phyloP scores from a whole-genome alignment of 2,888 invertebrate genomes.

The Drosophila demipolita region DNA sequence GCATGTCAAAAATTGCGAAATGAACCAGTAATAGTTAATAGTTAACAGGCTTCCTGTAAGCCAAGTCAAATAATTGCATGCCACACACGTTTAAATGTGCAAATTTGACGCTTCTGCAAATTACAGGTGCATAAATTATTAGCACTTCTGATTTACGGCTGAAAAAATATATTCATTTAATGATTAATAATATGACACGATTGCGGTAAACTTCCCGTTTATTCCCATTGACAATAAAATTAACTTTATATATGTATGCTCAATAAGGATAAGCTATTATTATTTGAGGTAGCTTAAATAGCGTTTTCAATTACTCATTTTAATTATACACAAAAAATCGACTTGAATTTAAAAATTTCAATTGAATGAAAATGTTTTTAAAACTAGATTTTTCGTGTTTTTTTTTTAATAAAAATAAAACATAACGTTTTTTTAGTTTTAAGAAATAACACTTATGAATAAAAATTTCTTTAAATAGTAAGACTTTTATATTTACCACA shows the following conservation, averaged over 20 bases:
- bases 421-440: not conserved
- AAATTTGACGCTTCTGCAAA: constrained; percentile 13
- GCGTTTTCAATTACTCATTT: not conserved
- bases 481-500: not conserved
- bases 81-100: constrained; percentile 21
- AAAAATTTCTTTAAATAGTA: not conserved
- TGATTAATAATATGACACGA: constrained; percentile 43
- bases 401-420: too few species aligned
- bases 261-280: not conserved
- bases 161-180: constrained; percentile 28
- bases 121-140: constrained; percentile 47
- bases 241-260: not conserved
- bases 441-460: not conserved
- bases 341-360: not conserved
- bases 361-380: too few species aligned
- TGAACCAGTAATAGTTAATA: not conserved
- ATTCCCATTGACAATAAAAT: not conserved
- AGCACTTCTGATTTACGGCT: constrained; percentile 22
- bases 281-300: not conserved
- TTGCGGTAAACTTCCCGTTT: not conserved
- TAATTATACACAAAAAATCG: not conserved
- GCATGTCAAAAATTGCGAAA: constrained; percentile 2
- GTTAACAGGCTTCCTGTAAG: not conserved
- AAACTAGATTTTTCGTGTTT: not conserved
- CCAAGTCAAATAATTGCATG: not conserved